Base-by-base conservation (phyloP, 2,113 vertebrate species). In the Malurus melanocephalus region DNA sequence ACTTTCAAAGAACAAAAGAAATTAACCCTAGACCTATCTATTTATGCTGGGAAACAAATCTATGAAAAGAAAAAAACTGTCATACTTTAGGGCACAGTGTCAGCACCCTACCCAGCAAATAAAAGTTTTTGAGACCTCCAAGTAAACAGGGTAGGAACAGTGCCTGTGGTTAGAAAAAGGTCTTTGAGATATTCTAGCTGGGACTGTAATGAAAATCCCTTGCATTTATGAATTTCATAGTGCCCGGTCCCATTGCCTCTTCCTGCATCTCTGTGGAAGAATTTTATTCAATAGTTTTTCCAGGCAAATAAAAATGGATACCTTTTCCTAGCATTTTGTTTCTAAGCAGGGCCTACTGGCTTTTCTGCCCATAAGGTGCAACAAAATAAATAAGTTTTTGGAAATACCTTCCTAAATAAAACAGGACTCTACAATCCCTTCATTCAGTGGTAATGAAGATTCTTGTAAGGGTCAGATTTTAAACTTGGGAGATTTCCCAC, bases 1-100 rank as follows among this genome's bases (percentile, higher is more conserved):
- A 95, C 92, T 95, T 87, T 57, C 85, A 85, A 89, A 94, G 87
- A 95, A 97, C 96, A 96, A 95, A 95, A 96, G 84, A 83, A 93
- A 93, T 73, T 87, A 80, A 82, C 93, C 83, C 85, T 66, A 94
- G 78, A 81, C 88, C 51, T 88, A 87, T 75, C 66, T 71, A 73
- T 65, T 51, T 30, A 71, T 9, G 57, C 42, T 14, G 1, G 53
- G 28, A 67, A 68, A 35, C 13, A 43, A 20, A 85, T 80, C 77
- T 55, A 24, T 23, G 46, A 51, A 76, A 86, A 83, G 9, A 40
- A 75, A 88, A 79, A 21, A 52, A 65, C 23, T 3, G 1, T 33
- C 57, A 46, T 11, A 68, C 18, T 69, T 57, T 35, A 65, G 52
- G 66, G 28, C 42, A 74, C 22, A 67, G 60, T 3, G 12, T 92